These are phyloP conservation scores for Alligator mississippiensis DNA, from an alignment of 2,113 vertebrate genomes.

Conservation along the genomic window DNA sequence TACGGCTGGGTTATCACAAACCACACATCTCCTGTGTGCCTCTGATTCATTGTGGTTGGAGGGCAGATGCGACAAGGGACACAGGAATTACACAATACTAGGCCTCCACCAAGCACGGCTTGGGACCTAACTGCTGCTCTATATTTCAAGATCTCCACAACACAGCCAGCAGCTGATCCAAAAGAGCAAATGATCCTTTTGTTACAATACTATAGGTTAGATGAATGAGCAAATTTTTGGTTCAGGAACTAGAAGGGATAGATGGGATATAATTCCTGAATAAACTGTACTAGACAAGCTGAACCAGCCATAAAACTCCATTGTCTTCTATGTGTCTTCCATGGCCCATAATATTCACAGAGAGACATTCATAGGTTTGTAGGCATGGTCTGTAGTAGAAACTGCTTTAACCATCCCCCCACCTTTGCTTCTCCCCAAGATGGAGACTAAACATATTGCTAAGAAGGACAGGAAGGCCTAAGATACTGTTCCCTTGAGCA, in stretches of 20 bases:
- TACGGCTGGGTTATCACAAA: not conserved
- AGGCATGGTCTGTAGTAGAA: too few relatives aligned
- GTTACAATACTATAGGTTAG: rapidly evolving
- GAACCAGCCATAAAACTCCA: not conserved
- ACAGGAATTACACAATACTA: not conserved
- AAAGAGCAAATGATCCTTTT: not conserved
- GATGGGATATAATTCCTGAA: not conserved
- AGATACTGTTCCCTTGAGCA: too few relatives aligned
- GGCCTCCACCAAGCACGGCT: not conserved
- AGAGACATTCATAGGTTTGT: too few relatives aligned
- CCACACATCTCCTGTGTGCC: not conserved
- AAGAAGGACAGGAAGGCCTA: too few relatives aligned
- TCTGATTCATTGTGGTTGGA: not conserved
- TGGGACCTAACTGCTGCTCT: not conserved
- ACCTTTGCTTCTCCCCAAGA: too few relatives aligned
- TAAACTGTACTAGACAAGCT: not conserved
- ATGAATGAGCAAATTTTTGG: not conserved
- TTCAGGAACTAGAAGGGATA: not conserved
- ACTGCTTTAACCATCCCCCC: too few relatives aligned
- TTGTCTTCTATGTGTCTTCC: too few relatives aligned
- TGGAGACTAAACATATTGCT: too few relatives aligned
- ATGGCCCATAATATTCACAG: too few relatives aligned
- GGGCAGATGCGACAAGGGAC: not conserved
- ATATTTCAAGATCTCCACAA: not conserved
- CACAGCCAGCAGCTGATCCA: not conserved